Percentiles rank a stretch among this genome's conserved stretches.
phyloP scores from a whole-genome alignment of 1,140 invertebrate genomes.

The Neodiprion pinetum region DNA sequence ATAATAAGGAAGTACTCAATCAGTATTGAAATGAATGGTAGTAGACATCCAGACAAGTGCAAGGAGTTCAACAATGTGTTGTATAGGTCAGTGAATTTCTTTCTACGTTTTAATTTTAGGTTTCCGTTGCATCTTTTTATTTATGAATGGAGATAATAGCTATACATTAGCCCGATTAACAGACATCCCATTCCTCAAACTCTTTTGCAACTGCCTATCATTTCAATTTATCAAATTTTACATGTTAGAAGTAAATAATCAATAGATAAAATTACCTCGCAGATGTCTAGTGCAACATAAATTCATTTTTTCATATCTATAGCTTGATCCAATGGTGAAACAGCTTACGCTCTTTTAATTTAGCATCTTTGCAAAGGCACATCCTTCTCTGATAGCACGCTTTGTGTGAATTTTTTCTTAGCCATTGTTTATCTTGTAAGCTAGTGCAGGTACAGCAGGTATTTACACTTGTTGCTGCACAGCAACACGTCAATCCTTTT shows the following conservation, averaged over 20 bases:
- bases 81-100: too few species aligned
- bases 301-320: background rate
- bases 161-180: too few species aligned
- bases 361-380: background rate
- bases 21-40: background rate
- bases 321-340: background rate
- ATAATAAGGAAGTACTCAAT: background rate
- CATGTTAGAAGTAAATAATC: too few species aligned
- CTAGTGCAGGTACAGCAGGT: background rate
- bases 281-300: background rate
- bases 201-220: too few species aligned
- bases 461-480: background rate
- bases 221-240: too few species aligned
- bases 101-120: too few species aligned
- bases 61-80: too few species aligned
- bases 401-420: background rate
- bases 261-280: background rate
- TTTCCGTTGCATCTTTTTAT: too few species aligned
- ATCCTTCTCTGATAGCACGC: background rate
- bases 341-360: constrained; percentile 2
- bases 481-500: background rate
- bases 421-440: background rate
- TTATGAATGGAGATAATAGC: too few species aligned
- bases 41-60: too few species aligned
- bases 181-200: too few species aligned